Conservation (phyloP, 2,888 invertebrate species). For the Drosophila anomelani region DNA sequence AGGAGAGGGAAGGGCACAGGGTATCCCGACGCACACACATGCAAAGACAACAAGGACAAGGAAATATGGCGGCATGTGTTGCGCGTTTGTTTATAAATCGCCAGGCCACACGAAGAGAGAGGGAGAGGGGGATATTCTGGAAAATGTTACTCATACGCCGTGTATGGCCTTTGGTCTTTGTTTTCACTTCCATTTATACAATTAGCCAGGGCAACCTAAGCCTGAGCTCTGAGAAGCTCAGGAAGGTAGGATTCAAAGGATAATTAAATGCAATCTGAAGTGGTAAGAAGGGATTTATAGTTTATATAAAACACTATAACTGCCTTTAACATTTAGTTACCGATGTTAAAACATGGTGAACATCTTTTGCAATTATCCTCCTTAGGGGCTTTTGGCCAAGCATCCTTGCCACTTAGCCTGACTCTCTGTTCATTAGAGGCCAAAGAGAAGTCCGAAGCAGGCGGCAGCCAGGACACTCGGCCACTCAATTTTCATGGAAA, state of each 20-base stretch:
- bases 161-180: conserved; percentile 38
- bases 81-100: conserved; percentile 59
- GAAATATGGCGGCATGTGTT: conserved; percentile 52
- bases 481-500: conserved; percentile 50
- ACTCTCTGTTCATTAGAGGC: conserved; percentile 60
- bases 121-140: not conserved
- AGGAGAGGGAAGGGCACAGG: not conserved
- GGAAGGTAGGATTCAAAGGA: no score
- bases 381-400: conserved; percentile 7
- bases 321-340: not conserved
- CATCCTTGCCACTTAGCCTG: conserved; percentile 10
- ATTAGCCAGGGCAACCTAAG: not conserved
- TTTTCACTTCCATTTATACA: conserved; percentile 38
- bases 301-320: not conserved
- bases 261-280: not conserved
- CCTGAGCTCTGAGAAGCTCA: not conserved
- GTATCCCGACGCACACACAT: conserved; percentile 9
- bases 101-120: conserved; percentile 32
- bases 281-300: no score
- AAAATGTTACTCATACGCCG: conserved; percentile 61
- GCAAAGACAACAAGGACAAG: conserved; percentile 39
- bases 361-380: conserved; percentile 19
- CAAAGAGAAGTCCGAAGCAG: conserved; percentile 1
- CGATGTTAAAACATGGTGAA: not conserved
- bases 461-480: not conserved